Conservation (phyloP, 2,888 invertebrate genomes). For the Drosophila leonis region DNA sequence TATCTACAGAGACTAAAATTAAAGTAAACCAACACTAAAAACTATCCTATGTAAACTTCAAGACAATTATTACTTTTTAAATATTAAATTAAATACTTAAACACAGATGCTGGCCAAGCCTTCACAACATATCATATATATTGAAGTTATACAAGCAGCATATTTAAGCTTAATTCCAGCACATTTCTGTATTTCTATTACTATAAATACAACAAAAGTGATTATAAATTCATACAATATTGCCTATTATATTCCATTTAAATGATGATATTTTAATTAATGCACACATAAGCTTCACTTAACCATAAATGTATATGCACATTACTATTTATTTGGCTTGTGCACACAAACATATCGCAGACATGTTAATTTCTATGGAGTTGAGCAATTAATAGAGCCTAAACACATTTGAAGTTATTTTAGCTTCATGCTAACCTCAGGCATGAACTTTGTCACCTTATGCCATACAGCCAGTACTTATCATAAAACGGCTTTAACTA, state of each 20-base stretch:
- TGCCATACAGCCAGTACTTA: constrained; percentile 56
- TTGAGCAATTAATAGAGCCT: neutral
- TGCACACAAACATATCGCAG: neutral
- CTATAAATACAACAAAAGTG: neutral
- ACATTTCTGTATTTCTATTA: neutral
- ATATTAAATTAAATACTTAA: too few species aligned
- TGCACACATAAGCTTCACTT: neutral
- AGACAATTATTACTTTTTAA: too few species aligned
- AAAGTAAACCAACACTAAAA: too few species aligned
- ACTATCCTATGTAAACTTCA: too few species aligned
- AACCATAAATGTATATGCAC: too few species aligned
- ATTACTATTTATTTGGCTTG: neutral
- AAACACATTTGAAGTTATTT: constrained; percentile 4
- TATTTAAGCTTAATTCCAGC: neutral
- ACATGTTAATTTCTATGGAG: neutral
- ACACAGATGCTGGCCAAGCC: neutral
- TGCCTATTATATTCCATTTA: neutral
- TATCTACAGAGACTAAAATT: too few species aligned
- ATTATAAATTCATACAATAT: neutral
- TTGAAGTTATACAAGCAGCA: neutral
- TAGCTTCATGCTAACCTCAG: constrained; percentile 39
- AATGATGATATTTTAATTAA: constrained; percentile 1
- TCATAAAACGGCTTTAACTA: constrained; percentile 69
- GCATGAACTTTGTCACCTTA: constrained; percentile 69
- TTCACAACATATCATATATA: neutral